phyloP scores from a whole-genome alignment of 2,888 invertebrate genomes.

The Fissipunctia ypsillon region DNA sequence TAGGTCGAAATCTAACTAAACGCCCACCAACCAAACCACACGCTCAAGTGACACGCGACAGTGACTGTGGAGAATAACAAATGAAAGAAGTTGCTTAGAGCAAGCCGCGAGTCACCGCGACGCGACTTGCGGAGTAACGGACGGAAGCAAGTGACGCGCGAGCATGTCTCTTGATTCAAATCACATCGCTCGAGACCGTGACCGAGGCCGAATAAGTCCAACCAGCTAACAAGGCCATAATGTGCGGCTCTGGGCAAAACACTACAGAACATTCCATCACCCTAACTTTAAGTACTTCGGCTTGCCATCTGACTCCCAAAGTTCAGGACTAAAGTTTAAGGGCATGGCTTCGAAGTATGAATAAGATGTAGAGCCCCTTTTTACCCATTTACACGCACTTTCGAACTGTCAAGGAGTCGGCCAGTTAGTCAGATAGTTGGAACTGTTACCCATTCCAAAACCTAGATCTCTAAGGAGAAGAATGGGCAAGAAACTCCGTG shows the following conservation, averaged over 20 bases:
- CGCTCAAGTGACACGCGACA: not conserved
- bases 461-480: too few species aligned
- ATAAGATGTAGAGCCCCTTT: slow-evolving; percentile 3
- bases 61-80: not conserved
- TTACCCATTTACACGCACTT: not conserved
- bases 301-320: slow-evolving; percentile 45
- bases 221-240: slow-evolving; percentile 11
- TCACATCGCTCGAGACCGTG: not conserved
- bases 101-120: not conserved
- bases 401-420: not conserved
- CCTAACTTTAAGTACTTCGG: slow-evolving; percentile 33
- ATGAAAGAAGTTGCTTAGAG: not conserved
- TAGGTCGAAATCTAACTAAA: too few species aligned
- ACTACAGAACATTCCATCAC: slow-evolving; percentile 34
- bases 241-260: not conserved
- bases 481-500: too few species aligned
- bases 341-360: slow-evolving; percentile 2
- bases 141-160: not conserved
- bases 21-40: too few species aligned
- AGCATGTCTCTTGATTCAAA: not conserved
- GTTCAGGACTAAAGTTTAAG: slow-evolving; percentile 40
- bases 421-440: not conserved
- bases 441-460: not conserved
- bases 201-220: not conserved
- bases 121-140: not conserved